Percentiles rank a stretch among this genome's conserved stretches.
Evolutionary conservation across 2,888 invertebrate species (phyloP).

Genomic region (Chrysodeixis includens): DNA sequence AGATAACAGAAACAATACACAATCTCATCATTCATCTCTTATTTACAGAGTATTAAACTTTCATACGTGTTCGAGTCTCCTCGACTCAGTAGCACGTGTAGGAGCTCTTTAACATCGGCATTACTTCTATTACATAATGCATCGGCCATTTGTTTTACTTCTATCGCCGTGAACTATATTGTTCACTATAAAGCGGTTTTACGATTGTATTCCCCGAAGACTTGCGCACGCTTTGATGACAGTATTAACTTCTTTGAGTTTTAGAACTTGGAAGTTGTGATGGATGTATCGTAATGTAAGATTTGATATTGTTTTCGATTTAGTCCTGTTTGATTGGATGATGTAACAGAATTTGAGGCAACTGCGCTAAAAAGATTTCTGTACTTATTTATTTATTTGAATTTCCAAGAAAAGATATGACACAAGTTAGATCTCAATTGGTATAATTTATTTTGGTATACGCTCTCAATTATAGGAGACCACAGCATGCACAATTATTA

Average conservation of each 20-base stretch:
- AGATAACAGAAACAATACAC: slow-evolving; percentile 2
- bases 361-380: no score
- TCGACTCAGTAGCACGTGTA: slow-evolving; percentile 5
- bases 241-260: neutral
- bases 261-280: neutral
- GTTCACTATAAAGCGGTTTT: neutral
- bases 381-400: no score
- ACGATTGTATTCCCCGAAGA: neutral
- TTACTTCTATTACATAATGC: slow-evolving; percentile 38
- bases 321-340: no score
- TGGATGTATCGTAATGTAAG: neutral
- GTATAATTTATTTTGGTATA: no score
- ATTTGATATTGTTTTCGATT: neutral
- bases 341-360: no score
- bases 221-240: neutral
- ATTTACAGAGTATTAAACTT: slow-evolving; percentile 26
- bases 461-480: no score
- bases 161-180: neutral
- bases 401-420: no score
- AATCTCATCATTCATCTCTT: slow-evolving; percentile 17
- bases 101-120: slow-evolving; percentile 38
- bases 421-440: no score
- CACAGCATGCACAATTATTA: no score
- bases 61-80: neutral
- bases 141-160: slow-evolving; percentile 37